These are phyloP conservation scores for Eupithecia abbreviata DNA, from an alignment of 2,888 invertebrate genomes.

Conservation along the genomic window DNA sequence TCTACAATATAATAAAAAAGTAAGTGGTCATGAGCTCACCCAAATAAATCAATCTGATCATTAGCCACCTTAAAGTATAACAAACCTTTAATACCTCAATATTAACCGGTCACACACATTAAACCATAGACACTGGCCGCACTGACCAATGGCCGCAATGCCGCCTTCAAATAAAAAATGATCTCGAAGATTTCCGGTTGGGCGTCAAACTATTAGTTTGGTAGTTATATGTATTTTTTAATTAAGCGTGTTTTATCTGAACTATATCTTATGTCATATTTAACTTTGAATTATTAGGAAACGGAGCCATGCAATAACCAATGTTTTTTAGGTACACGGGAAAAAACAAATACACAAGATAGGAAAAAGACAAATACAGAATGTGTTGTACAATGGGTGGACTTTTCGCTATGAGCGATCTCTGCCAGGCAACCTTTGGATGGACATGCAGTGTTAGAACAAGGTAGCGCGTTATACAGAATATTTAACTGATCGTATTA, in stretches of 20 bases:
- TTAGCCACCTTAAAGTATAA: slow-evolving; percentile 23
- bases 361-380: too few species aligned
- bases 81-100: slow-evolving; percentile 25
- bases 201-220: slow-evolving; percentile 32
- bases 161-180: slow-evolving; percentile 25
- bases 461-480: too few species aligned
- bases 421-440: too few species aligned
- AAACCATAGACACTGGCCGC: slow-evolving; percentile 8
- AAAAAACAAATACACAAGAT: too few species aligned
- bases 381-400: too few species aligned
- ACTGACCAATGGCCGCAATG: slow-evolving; percentile 13
- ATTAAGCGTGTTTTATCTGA: slow-evolving; percentile 6
- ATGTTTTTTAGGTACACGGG: too few species aligned
- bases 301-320: background rate
- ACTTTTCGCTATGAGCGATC: too few species aligned
- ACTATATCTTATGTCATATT: background rate
- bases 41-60: slow-evolving; percentile 22
- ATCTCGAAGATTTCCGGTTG: slow-evolving; percentile 33
- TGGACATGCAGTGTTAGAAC: too few species aligned
- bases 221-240: slow-evolving; percentile 35
- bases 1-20: background rate
- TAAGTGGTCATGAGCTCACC: background rate
- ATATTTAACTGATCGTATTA: too few species aligned
- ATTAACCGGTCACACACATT: slow-evolving; percentile 19
- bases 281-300: background rate